A percentile compares a stretch with the other conserved stretches of the same genome.
These are phyloP conservation scores for Glomeris marginata DNA, from an alignment of 2,888 invertebrate genomes.

Conservation along the genomic window DNA sequence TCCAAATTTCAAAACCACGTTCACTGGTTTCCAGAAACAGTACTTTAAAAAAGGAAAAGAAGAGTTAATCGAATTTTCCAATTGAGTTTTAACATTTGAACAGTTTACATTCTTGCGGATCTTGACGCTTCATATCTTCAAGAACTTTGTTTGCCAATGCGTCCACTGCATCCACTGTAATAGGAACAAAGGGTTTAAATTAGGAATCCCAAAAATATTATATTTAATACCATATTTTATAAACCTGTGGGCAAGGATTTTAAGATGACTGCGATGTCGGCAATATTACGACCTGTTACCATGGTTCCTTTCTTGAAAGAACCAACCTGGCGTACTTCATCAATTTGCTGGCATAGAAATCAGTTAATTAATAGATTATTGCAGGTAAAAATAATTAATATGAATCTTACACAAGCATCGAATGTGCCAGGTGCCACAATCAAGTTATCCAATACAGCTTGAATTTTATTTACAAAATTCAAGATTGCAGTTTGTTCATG, in stretches of 20 bases:
- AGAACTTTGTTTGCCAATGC: slow-evolving; percentile 74
- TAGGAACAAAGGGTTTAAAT: slow-evolving; percentile 1
- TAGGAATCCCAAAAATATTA: neutral
- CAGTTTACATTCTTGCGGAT: slow-evolving; percentile 38
- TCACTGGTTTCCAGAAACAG: slow-evolving; percentile 37
- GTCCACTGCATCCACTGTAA: slow-evolving; percentile 71
- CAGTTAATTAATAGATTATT: neutral
- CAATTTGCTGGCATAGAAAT: slow-evolving; percentile 50
- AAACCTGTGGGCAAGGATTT: slow-evolving; percentile 82
- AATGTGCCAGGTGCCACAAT: slow-evolving; percentile 88
- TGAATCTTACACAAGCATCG: slow-evolving; percentile 74
- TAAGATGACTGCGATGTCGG: slow-evolving; percentile 90
- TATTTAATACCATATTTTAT: slow-evolving; percentile 17
- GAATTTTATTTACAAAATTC: slow-evolving; percentile 88
- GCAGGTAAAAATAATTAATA: neutral
- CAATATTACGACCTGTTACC: slow-evolving; percentile 86
- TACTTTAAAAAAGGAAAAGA: slow-evolving; percentile 26
- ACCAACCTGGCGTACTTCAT: slow-evolving; percentile 92
- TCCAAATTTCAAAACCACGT: slow-evolving; percentile 77
- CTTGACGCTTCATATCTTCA: slow-evolving; percentile 60
- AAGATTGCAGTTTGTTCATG: slow-evolving; percentile 83
- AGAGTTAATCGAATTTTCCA: too few species aligned
- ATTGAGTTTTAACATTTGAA: too few species aligned
- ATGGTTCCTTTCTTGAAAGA: slow-evolving; percentile 97
- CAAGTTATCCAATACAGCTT: slow-evolving; percentile 80